phyloP scores from a whole-genome alignment of 2,113 vertebrate species.

The Burhinus bistriatus region DNA sequence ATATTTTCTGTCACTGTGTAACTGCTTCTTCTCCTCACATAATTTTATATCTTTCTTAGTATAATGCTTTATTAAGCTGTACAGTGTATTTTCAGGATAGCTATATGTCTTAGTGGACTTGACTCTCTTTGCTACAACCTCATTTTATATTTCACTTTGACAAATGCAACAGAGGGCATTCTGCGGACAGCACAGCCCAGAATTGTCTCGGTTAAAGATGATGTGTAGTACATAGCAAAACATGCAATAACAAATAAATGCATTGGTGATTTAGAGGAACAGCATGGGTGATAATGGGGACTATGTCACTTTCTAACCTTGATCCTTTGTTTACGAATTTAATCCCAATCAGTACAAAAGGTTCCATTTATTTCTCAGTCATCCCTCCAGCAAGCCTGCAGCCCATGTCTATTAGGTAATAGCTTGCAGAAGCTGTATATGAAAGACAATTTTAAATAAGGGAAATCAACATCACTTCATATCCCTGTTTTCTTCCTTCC shows the following conservation, averaged over 20 bases:
- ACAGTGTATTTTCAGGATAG: neutral
- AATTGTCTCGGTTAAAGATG: neutral
- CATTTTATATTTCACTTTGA: neutral
- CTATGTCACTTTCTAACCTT: neutral
- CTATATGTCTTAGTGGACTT: neutral
- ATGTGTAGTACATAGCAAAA: neutral
- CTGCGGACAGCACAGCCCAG: neutral
- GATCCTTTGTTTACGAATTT: neutral
- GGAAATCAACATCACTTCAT: neutral
- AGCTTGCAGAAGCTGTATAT: neutral
- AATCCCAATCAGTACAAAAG: neutral
- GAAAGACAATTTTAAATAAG: conserved; percentile 1
- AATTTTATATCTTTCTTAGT: neutral
- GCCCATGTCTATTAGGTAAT: neutral
- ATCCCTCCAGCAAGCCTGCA: neutral
- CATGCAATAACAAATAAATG: neutral
- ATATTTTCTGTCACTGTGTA: neutral
- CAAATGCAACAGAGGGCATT: neutral
- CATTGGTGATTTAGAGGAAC: neutral
- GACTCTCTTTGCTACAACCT: neutral
- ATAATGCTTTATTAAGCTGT: neutral
- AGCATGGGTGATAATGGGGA: neutral
- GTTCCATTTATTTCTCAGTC: neutral
- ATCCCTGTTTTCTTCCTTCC: neutral
- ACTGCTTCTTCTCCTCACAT: neutral